Evolutionary conservation across 2,888 invertebrate species (phyloP).

Genomic region (Tolmerus cingulatus): DNA sequence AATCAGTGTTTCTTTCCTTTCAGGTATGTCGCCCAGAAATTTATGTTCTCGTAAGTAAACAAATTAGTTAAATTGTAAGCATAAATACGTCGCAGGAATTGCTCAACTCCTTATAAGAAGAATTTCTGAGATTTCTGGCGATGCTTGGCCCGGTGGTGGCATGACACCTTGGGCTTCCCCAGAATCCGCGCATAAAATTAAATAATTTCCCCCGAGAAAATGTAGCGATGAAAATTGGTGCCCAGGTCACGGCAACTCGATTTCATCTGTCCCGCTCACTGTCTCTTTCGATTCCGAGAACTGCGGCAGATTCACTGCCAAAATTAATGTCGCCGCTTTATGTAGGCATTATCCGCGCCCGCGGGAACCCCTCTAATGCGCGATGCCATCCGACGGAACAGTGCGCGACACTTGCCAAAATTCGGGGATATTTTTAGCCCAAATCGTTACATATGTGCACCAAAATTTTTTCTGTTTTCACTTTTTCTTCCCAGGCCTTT

Average conservation of each 20-base stretch:
- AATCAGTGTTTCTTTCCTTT: neutral
- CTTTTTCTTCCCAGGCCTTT: neutral
- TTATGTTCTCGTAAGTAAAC: neutral
- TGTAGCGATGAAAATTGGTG: neutral
- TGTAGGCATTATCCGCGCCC: neutral
- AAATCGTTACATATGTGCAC: neutral
- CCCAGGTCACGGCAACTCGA: neutral
- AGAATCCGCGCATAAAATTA: neutral
- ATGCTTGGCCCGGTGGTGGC: neutral
- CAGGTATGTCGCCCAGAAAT: neutral
- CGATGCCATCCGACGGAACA: neutral
- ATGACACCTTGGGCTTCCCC: neutral
- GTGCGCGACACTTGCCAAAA: conserved; percentile 16
- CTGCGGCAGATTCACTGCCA: neutral
- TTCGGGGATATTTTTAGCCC: neutral
- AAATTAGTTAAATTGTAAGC: neutral
- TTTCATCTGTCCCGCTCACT: neutral
- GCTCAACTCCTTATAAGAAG: neutral
- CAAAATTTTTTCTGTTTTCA: neutral
- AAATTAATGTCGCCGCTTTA: conserved; percentile 22
- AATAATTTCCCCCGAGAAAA: neutral
- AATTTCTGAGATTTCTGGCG: neutral
- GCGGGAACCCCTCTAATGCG: neutral
- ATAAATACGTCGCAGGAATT: neutral
- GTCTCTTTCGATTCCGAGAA: conserved; percentile 21